These are phyloP conservation scores for Formica selysi DNA, from an alignment of 1,140 invertebrate genomes.

Conservation along the genomic window DNA sequence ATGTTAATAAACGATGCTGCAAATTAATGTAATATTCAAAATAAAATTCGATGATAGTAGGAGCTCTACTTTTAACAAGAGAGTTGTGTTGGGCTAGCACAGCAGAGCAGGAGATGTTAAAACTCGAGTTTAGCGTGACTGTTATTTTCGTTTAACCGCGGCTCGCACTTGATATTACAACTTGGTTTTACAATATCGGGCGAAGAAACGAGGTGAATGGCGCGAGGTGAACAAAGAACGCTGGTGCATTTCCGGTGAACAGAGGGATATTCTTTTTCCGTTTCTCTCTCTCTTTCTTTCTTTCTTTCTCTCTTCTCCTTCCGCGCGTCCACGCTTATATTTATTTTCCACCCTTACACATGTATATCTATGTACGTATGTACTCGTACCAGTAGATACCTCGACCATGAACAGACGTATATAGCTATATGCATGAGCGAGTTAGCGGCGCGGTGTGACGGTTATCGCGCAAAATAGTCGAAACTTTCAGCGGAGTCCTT, in stretches of 20 bases:
- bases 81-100: not conserved
- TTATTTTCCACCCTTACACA: not conserved
- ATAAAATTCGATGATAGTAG: not conserved
- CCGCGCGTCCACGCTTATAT: constrained; percentile 10
- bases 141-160: constrained; percentile 38
- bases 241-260: constrained; percentile 33
- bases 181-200: constrained; percentile 21
- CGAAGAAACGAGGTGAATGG: not conserved
- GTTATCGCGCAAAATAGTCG: constrained; percentile 69
- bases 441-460: constrained; percentile 41
- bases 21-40: not conserved
- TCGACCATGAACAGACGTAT: not conserved
- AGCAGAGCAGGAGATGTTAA: not conserved
- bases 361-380: not conserved
- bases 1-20: not conserved
- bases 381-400: not conserved
- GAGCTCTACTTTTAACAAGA: not conserved
- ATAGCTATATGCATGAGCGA: not conserved
- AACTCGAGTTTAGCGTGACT: constrained; percentile 40
- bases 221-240: constrained; percentile 43
- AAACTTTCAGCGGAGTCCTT: constrained; percentile 66
- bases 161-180: constrained; percentile 1
- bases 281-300: not conserved
- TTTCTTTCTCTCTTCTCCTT: not conserved
- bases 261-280: constrained; percentile 19